A percentile compares a stretch with the other conserved stretches of the same genome.
Conservation (phyloP, 2,888 invertebrate species). For the Phyto melanocephala region DNA sequence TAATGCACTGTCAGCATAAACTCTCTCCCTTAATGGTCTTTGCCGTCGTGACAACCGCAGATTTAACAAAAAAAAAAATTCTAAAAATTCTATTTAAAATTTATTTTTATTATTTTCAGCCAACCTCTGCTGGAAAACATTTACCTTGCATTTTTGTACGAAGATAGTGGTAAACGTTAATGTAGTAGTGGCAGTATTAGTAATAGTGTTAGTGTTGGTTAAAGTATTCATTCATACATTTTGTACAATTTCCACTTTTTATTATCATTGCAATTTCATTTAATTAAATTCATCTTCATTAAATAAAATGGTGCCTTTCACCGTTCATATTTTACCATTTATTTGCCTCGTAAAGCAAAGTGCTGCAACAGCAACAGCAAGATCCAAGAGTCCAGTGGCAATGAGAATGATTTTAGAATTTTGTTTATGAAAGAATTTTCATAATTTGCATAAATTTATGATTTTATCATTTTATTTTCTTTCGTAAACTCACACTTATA, state of each 20-base stretch:
- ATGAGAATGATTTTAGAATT: conserved; percentile 33
- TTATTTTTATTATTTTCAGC: background rate
- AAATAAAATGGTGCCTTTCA: conserved; percentile 32
- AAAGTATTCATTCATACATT: background rate
- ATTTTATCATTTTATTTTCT: conserved; percentile 43
- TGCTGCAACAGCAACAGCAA: background rate
- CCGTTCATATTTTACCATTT: conserved; percentile 8
- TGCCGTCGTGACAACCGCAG: conserved; percentile 30
- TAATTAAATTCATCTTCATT: conserved; percentile 64
- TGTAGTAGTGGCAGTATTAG: too few species aligned
- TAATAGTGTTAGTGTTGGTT: too few species aligned
- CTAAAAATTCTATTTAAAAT: background rate
- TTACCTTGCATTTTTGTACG: conserved; percentile 48
- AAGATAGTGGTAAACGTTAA: too few species aligned
- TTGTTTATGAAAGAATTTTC: conserved; percentile 38
- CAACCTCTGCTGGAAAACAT: conserved; percentile 31
- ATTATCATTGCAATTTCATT: conserved; percentile 51
- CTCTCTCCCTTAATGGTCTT: conserved; percentile 37
- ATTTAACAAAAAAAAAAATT: background rate
- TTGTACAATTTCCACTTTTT: conserved; percentile 43
- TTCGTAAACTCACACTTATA: background rate
- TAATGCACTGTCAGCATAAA: conserved; percentile 51
- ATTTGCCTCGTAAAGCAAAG: background rate
- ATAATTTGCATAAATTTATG: conserved; percentile 58
- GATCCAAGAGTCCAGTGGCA: conserved; percentile 18